phyloP scores from a whole-genome alignment of 1,140 invertebrate species.

The Nasonia giraulti region DNA sequence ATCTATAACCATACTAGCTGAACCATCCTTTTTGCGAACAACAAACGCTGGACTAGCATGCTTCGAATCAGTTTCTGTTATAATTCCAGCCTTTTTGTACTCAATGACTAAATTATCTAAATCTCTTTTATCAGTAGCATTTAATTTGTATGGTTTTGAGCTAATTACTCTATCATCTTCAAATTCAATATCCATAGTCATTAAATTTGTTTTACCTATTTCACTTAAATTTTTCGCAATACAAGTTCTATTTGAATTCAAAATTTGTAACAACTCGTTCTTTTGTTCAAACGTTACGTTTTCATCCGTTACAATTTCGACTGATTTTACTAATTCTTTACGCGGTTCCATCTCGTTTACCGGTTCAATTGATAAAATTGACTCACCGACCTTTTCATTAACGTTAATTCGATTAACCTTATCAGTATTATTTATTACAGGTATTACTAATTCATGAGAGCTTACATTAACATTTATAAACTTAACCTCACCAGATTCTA shows the following conservation, averaged over 20 bases:
- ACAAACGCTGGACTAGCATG: conserved; percentile 59
- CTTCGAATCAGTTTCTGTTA: conserved; percentile 52
- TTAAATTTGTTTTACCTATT: neutral
- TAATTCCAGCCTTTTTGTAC: conserved; percentile 34
- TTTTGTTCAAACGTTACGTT: neutral
- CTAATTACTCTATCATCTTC: neutral
- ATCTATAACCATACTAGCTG: conserved; percentile 56
- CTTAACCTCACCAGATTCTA: no score
- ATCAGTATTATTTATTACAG: neutral
- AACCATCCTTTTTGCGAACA: conserved; percentile 57
- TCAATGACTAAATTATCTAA: conserved; percentile 16
- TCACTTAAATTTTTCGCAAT: neutral
- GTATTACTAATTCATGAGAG: conserved; percentile 39
- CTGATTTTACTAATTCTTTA: neutral
- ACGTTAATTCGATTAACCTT: neutral
- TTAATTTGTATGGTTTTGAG: neutral
- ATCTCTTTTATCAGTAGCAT: neutral
- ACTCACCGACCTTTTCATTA: neutral
- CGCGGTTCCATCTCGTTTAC: neutral
- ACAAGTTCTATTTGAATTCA: neutral
- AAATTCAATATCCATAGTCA: neutral
- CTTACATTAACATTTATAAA: neutral
- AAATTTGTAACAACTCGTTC: no score
- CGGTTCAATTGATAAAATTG: neutral
- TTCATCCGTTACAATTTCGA: neutral